Evolutionary conservation across 2,888 invertebrate genomes (phyloP), one percentile per base, ranked within the genome.

Genomic region (Frankliniella fusca): DNA sequence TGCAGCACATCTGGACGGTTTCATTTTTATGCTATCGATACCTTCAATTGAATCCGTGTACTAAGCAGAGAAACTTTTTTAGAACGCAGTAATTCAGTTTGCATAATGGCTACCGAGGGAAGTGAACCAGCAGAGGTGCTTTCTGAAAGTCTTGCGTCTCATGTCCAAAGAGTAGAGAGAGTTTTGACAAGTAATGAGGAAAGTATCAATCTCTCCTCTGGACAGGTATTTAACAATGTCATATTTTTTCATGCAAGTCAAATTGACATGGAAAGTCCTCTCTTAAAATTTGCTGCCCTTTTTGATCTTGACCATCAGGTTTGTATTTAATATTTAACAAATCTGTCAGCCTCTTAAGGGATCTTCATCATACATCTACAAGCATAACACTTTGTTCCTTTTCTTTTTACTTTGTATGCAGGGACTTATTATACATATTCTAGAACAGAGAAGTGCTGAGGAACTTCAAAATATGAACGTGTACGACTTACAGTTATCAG

Each of bases 391-490:
- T 27, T 3, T 10, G 18, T 79, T 79, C 18, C 3, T 80, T 79
- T 15, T 27, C 1, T 8, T 80, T 79, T 15, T 27, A 0, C 80
- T 80, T 82, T 80, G 50, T 61, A 38, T 83, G 20, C 83, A 86
- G 85, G 86, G 86, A 2, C 81, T 86, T 80, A 85, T 86, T 65
- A 83, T 86, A 38, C 85, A 86, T 81, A 84, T 86, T 15, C 84
- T 85, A 76, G 84, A 85, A 76, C 85, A 85, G 80, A 84, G 84
- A 11, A 85, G 83, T 54, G 82, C 85, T n/a, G 85, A 86, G 65
- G 85, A 85, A 5, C 84, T 86, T 83, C 85, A 85, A 81, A 84
- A 82, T 80, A 85, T 85, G 83, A 85, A 85, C 48, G 85, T 85
- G 38, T 86, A 85, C 83, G 85, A 85, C 81, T 83, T 86, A n/a